Evolutionary conservation across 2,113 vertebrate genomes (phyloP).

Genomic region (Bubo blakistoni): DNA sequence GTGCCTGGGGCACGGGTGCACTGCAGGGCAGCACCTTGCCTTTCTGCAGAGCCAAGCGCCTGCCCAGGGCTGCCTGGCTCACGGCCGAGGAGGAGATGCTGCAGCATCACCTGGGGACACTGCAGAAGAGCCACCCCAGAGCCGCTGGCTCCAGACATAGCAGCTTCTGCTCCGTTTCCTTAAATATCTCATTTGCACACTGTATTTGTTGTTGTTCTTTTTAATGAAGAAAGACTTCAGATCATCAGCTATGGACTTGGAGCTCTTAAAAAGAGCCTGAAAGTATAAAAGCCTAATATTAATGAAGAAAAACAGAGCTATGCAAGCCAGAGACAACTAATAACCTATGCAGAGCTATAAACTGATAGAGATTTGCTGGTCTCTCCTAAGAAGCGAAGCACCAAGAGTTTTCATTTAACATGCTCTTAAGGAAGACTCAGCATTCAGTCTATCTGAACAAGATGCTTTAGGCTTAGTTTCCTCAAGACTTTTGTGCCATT

Average conservation of each 20-base stretch:
- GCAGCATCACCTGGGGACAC: background rate
- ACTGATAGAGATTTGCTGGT: slow-evolving; percentile 4
- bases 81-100: background rate
- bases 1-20: accelerated
- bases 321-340: slow-evolving; percentile 14
- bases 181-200: background rate
- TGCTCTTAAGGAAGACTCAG: background rate
- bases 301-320: slow-evolving; percentile 55
- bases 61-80: background rate
- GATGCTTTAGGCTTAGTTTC: slow-evolving; percentile 40
- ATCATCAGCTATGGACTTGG: background rate
- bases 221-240: slow-evolving; percentile 32
- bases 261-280: slow-evolving; percentile 20
- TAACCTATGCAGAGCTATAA: background rate
- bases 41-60: background rate
- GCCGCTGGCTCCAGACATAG: background rate
- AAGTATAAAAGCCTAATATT: slow-evolving; percentile 37
- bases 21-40: background rate
- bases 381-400: background rate
- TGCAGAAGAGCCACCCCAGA: background rate
- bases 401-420: slow-evolving; percentile 22
- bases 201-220: slow-evolving; percentile 4
- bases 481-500: slow-evolving; percentile 51
- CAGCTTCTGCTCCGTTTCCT: background rate
- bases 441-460: background rate